Percentiles rank a stretch among this genome's conserved stretches.
Evolutionary conservation across 2,797 vertebrate genomes (phyloP).

Genomic region (Enteromius trimaculatus): DNA sequence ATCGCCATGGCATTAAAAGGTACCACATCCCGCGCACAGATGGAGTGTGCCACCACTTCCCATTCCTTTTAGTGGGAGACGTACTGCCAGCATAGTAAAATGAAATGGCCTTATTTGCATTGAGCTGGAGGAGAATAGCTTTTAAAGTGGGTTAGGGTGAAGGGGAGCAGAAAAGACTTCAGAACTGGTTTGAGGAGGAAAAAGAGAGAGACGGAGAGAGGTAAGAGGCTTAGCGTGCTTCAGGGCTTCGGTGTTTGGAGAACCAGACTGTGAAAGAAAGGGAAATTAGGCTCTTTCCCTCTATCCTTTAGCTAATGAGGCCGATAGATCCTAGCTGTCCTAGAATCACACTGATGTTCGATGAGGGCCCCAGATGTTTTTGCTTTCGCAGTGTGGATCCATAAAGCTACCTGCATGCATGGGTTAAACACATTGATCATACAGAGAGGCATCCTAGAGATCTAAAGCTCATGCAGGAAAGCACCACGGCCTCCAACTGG

Average conservation of each 20-base stretch:
- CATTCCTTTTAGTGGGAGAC: conserved; percentile 41
- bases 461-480: conserved; percentile 56
- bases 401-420: conserved; percentile 45
- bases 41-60: conserved; percentile 37
- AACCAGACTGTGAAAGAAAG: conserved; percentile 41
- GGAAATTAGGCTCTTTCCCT: conserved; percentile 20
- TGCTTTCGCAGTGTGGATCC: conserved; percentile 35
- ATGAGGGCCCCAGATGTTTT: conserved; percentile 44
- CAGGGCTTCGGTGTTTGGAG: conserved; percentile 45
- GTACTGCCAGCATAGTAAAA: conserved; percentile 61
- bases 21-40: conserved; percentile 45
- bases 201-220: conserved; percentile 28
- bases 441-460: conserved; percentile 46
- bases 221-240: conserved; percentile 46
- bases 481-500: conserved; percentile 57
- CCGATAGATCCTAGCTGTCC: conserved; percentile 58
- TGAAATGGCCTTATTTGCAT: conserved; percentile 65
- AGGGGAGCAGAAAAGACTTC: conserved; percentile 53
- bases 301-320: conserved; percentile 62
- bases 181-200: conserved; percentile 50
- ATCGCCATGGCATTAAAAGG: conserved; percentile 46
- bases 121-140: conserved; percentile 60
- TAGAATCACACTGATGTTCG: conserved; percentile 62
- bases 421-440: conserved; percentile 60
- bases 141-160: conserved; percentile 63